Percentiles rank a stretch among this genome's conserved stretches.
Conservation (phyloP, 1,140 invertebrate genomes). For the Semibalanus balanoides region DNA sequence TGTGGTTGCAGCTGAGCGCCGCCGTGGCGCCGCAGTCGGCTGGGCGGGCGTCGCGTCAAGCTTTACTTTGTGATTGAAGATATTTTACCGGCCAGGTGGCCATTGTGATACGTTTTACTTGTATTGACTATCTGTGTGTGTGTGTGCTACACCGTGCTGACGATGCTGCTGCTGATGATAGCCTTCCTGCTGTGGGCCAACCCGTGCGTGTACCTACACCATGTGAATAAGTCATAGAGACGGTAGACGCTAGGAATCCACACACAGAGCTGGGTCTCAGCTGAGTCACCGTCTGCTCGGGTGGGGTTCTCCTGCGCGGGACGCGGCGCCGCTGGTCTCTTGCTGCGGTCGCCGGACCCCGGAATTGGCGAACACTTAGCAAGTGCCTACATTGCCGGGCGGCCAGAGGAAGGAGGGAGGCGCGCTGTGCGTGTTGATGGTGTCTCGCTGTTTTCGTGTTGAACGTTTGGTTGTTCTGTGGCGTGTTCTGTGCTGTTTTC, state of each 20-base stretch:
- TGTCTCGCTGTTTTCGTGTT: background rate
- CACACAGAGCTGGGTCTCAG: too few relatives aligned
- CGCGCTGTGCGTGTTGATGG: background rate
- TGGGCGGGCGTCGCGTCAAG: background rate
- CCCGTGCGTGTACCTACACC: background rate
- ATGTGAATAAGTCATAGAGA: background rate
- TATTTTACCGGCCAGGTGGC: background rate
- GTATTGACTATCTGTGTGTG: background rate
- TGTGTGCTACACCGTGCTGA: background rate
- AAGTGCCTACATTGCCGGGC: background rate
- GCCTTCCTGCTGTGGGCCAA: background rate
- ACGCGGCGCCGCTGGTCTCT: too few relatives aligned
- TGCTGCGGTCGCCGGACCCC: too few relatives aligned
- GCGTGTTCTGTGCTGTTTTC: background rate
- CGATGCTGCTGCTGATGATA: too few relatives aligned
- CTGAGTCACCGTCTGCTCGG: too few relatives aligned
- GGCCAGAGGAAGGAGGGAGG: background rate
- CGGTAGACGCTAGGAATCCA: too few relatives aligned
- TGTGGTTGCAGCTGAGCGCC: background rate
- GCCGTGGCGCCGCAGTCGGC: too few relatives aligned
- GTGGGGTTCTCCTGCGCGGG: too few relatives aligned
- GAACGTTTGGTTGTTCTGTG: background rate
- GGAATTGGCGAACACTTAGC: background rate
- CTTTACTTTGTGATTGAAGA: slow-evolving; percentile 2
- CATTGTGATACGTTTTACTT: background rate